phyloP scores from a whole-genome alignment of 2,888 invertebrate genomes.

The Tricholauxania praeusta region DNA sequence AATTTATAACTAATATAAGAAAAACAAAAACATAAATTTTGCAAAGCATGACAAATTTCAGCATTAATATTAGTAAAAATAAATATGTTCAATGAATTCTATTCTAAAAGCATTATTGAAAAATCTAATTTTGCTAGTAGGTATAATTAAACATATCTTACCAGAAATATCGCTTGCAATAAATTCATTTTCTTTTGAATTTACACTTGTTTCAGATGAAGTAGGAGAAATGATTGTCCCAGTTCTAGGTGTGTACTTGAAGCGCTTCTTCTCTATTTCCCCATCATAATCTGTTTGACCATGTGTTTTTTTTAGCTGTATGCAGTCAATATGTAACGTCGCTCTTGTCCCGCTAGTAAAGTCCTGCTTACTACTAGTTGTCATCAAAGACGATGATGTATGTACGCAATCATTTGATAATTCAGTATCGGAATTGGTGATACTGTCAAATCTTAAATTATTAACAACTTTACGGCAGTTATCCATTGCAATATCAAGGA shows the following conservation, averaged over 20 bases:
- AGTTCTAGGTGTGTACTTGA: slow-evolving; percentile 41
- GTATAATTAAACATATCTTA: slow-evolving; percentile 32
- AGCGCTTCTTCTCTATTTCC: slow-evolving; percentile 21
- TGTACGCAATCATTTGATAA: background rate
- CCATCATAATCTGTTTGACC: slow-evolving; percentile 13
- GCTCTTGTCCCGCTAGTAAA: slow-evolving; percentile 37
- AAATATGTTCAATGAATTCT: too few relatives aligned
- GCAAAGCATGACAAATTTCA: too few relatives aligned
- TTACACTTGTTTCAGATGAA: slow-evolving; percentile 62
- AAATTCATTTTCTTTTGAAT: slow-evolving; percentile 65
- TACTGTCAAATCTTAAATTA: slow-evolving; percentile 46
- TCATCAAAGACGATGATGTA: too few relatives aligned
- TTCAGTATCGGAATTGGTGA: background rate
- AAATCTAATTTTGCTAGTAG: too few relatives aligned
- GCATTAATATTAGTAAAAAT: too few relatives aligned
- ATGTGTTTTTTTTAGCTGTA: slow-evolving; percentile 22
- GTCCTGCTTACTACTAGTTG: slow-evolving; percentile 5
- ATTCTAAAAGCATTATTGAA: too few relatives aligned
- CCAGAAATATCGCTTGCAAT: slow-evolving; percentile 42
- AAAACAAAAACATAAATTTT: too few relatives aligned
- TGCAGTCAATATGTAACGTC: slow-evolving; percentile 28
- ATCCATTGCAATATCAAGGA: slow-evolving; percentile 54
- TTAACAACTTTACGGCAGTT: slow-evolving; percentile 51
- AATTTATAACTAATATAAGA: too few relatives aligned
- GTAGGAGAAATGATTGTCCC: slow-evolving; percentile 58